A percentile compares a stretch with the other conserved stretches of the same genome.
Conservation (phyloP, 2,113 vertebrate genomes). For the Junco hyemalis region DNA sequence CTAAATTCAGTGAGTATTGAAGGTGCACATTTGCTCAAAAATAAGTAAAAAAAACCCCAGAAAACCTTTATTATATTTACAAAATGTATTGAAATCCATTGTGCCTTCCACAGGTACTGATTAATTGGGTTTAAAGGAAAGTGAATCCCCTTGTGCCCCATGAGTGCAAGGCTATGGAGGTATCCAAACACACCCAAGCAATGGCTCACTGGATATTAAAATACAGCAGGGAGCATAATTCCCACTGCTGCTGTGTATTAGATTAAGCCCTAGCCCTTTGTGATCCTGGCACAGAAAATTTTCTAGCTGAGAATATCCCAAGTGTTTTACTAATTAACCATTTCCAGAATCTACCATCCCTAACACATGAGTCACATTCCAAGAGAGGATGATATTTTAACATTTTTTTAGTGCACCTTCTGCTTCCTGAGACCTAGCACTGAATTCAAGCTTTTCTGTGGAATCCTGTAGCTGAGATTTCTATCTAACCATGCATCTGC, state of each 20-base stretch:
- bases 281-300: background rate
- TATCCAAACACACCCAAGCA: background rate
- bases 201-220: background rate
- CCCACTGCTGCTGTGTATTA: background rate
- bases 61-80: background rate
- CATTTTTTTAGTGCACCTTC: constrained; percentile 5
- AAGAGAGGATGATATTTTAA: background rate
- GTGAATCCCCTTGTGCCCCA: background rate
- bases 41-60: too few relatives aligned
- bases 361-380: background rate
- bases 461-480: background rate
- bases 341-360: background rate
- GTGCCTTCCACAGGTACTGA: background rate
- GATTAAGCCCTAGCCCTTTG: background rate
- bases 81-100: background rate
- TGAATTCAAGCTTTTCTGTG: background rate
- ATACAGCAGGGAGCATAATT: background rate
- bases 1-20: background rate
- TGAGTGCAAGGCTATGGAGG: background rate
- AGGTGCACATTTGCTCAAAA: background rate
- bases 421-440: background rate
- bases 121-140: background rate
- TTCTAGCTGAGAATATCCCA: background rate
- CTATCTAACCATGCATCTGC: background rate
- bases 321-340: constrained; percentile 12